Conservation (phyloP, 2,797 vertebrate genomes). For the Lithobates sylvaticus region DNA sequence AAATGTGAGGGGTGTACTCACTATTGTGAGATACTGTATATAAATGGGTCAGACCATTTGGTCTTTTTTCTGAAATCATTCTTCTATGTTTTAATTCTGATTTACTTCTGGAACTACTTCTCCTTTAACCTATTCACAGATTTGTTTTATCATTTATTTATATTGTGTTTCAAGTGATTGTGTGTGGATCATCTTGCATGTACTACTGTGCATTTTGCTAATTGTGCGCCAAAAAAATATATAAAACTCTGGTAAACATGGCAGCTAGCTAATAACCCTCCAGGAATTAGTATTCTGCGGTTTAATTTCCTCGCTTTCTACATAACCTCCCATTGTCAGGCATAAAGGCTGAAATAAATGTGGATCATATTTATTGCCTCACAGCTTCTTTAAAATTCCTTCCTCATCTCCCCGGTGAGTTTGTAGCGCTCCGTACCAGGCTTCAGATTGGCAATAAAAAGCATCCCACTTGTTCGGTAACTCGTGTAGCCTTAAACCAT, state of each 20-base stretch:
- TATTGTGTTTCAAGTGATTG: no score
- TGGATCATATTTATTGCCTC: conserved; percentile 57
- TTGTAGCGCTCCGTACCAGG: conserved; percentile 34
- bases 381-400: conserved; percentile 54
- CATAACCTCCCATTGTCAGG: conserved; percentile 58
- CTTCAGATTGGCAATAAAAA: conserved; percentile 52
- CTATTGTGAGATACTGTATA: no score
- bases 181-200: no score
- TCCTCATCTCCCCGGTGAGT: conserved; percentile 50
- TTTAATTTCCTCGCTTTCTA: conserved; percentile 50
- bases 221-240: neutral
- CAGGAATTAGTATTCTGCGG: conserved; percentile 34
- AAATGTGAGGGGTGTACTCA: no score
- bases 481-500: conserved; percentile 34
- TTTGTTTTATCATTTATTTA: no score
- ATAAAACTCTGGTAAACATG: neutral
- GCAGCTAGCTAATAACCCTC: conserved; percentile 13
- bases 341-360: conserved; percentile 57
- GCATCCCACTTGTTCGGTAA: conserved; percentile 40
- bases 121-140: no score
- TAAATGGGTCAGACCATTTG: no score
- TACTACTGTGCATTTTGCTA: neutral
- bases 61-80: no score
- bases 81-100: no score
- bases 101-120: no score